Conservation (phyloP, 2,113 vertebrate genomes). For the Melanerpes formicivorus region DNA sequence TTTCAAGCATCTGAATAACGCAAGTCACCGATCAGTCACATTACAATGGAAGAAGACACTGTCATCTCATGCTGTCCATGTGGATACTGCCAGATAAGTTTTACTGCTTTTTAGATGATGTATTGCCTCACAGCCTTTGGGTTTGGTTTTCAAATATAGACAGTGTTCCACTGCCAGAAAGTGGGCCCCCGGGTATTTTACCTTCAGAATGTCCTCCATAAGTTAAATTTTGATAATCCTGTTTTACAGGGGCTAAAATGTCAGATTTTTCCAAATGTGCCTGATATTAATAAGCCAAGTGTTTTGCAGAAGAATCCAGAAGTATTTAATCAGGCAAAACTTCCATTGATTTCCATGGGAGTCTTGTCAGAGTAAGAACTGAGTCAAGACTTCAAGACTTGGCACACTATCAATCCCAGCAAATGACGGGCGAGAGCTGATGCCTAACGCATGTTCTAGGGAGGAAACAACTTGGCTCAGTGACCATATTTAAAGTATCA, state of each 20-base stretch:
- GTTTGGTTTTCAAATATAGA: constrained; percentile 1
- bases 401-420: constrained; percentile 68
- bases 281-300: constrained; percentile 50
- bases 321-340: constrained; percentile 65
- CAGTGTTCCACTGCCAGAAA: not conserved
- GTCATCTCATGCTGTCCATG: not conserved
- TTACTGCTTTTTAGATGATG: not conserved
- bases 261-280: not conserved
- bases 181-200: not conserved
- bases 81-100: not conserved
- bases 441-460: constrained; percentile 72
- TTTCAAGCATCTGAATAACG: not conserved
- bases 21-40: not conserved
- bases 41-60: not conserved
- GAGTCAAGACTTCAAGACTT: constrained; percentile 65
- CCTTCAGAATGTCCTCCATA: constrained; percentile 12
- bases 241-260: constrained; percentile 37
- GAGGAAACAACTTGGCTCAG: constrained; percentile 73
- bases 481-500: constrained; percentile 61
- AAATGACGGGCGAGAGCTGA: constrained; percentile 59
- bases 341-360: constrained; percentile 62
- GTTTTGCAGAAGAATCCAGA: constrained; percentile 43
- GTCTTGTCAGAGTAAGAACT: constrained; percentile 41
- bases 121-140: not conserved
- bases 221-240: constrained; percentile 42